A percentile compares a stretch with the other conserved stretches of the same genome.
phyloP scores from a whole-genome alignment of 2,797 vertebrate genomes.

The Xerus rutilus region DNA sequence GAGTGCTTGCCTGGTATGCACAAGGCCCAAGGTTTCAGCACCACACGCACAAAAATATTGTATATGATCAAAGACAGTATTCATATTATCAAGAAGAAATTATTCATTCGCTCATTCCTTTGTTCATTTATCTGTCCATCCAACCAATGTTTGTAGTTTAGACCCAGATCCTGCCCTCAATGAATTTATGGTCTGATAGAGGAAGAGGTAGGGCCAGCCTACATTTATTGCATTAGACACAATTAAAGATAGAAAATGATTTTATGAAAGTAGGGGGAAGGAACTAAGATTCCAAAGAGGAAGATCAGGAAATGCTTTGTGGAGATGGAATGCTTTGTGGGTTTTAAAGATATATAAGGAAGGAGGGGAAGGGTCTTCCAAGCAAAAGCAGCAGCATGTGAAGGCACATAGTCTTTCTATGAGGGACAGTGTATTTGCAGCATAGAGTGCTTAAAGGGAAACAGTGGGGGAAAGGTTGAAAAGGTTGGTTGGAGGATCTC shows the following conservation, averaged over 20 bases:
- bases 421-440: not conserved
- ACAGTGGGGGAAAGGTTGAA: not conserved
- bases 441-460: not conserved
- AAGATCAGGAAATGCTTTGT: not conserved
- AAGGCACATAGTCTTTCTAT: not conserved
- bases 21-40: not conserved
- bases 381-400: not conserved
- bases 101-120: not conserved
- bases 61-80: not conserved
- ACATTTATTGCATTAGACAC: not conserved
- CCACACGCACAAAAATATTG: too few species aligned
- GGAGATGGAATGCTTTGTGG: not conserved
- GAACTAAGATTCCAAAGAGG: not conserved
- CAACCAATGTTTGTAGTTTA: slow-evolving; percentile 46
- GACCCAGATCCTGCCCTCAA: not conserved
- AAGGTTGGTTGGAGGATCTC: not conserved
- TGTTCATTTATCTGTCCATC: not conserved
- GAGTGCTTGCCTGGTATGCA: too few species aligned
- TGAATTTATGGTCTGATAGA: not conserved
- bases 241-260: not conserved
- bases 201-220: not conserved
- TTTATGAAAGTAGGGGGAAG: not conserved
- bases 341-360: not conserved
- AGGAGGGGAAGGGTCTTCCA: not conserved
- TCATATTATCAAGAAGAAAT: not conserved